Evolutionary conservation across 2,888 invertebrate genomes (phyloP).

Genomic region (Bimastos eiseni): DNA sequence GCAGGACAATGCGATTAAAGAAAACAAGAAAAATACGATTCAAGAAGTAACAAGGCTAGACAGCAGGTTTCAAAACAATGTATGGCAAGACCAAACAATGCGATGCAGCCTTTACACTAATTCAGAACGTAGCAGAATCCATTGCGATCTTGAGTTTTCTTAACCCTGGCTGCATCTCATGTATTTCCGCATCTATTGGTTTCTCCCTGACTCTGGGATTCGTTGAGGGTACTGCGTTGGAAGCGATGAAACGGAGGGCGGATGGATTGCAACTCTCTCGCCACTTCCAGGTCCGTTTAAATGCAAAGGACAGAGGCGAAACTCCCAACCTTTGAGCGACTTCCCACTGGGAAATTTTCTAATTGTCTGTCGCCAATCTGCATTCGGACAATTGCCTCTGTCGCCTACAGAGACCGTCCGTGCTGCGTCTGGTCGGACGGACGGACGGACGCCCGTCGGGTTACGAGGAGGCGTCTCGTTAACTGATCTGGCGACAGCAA

Average conservation of each 20-base stretch:
- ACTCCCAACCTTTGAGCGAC: not conserved
- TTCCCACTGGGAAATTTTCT: not conserved
- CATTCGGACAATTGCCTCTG: not conserved
- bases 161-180: too few relatives aligned
- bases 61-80: too few relatives aligned
- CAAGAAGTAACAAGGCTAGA: too few relatives aligned
- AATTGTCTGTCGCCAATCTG: not conserved
- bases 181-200: not conserved
- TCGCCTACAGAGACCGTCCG: not conserved
- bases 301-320: not conserved
- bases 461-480: not conserved
- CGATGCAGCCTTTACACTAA: not conserved
- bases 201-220: not conserved
- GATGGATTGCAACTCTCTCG: not conserved
- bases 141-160: not conserved
- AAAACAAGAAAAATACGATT: too few relatives aligned
- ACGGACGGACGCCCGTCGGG: not conserved
- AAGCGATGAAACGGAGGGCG: not conserved
- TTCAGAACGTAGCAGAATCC: not conserved
- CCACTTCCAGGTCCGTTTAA: not conserved
- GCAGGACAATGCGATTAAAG: not conserved
- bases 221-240: not conserved
- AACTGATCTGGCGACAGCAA: not conserved
- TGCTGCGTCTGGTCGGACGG: too few relatives aligned
- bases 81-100: not conserved